Base-by-base conservation (phyloP, 2,888 invertebrate genomes). In the Mechanitis mazaeus region DNA sequence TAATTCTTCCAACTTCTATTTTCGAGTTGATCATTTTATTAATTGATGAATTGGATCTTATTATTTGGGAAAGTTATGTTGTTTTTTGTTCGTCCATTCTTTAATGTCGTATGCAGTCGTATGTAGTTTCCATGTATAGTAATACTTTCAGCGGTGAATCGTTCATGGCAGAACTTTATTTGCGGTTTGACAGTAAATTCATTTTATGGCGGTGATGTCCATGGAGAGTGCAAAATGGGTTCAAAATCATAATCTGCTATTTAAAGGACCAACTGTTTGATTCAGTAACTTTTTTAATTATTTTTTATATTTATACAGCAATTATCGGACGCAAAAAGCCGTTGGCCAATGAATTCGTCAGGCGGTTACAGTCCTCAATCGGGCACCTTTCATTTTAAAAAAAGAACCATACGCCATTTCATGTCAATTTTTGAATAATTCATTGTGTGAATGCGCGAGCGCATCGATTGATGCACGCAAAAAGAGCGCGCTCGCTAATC, bases 371-470 rank as follows among this genome's bases (percentile, higher is more conserved):
- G 87, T 88, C 85, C 88, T 89, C 90, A 90, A 90, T 90, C 89
- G 90, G 86, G 88, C 90, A 89, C 90, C 90, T 89, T 90, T 87
- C 85, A 84, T 87, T 87, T 76, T 79, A 85, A 87, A 88, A 88
- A 90, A 89, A 87, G 86, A 86, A 86, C 87, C 87, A 88, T 89
- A 89, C 90, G 90, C 89, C 88, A 90, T 89, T 90, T 90, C 89
- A 90, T 90, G 90, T 89, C 90, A 89, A 88, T 88, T 89, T 88
- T 87, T 90, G 90, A 90, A 90, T 90, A 87, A 90, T 90, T 90
- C 90, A 90, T 90, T 76, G 87, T 84, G 87, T 87, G 88, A 89
- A 87, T 88, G 90, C 87, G 85, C 85, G 87, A 84, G 88, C 89
- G 89, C 89, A 89, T 87, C 90, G 88, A 90, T 90, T 90, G 89